phyloP scores from a whole-genome alignment of 2,888 invertebrate genomes.

The Mystacides longicornis region DNA sequence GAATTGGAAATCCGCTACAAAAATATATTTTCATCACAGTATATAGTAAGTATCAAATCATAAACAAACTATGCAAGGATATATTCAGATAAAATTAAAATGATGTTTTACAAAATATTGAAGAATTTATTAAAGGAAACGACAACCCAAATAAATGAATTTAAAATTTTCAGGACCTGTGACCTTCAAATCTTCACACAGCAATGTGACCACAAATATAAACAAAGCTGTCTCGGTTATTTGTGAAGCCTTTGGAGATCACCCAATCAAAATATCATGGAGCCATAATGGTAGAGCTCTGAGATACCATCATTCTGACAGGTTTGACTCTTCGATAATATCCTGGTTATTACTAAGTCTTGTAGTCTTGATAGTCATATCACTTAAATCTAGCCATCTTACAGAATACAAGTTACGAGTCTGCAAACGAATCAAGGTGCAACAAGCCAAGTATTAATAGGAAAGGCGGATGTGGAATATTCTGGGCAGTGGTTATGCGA shows the following conservation, averaged over 20 bases:
- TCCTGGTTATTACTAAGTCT: no score
- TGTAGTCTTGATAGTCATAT: no score
- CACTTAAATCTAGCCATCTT: no score
- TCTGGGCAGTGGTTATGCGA: constrained; percentile 44
- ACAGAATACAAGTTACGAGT: constrained; percentile 40
- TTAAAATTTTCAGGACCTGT: constrained; percentile 58
- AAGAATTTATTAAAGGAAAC: no score
- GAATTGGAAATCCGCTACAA: constrained; percentile 41
- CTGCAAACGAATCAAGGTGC: constrained; percentile 37
- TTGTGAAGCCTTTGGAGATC: constrained; percentile 75
- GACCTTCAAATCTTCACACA: constrained; percentile 60
- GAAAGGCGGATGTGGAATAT: constrained; percentile 40
- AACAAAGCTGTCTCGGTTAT: constrained; percentile 64
- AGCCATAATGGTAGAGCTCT: constrained; percentile 46
- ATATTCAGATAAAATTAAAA: no score
- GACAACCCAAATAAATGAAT: background rate
- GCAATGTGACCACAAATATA: constrained; percentile 68
- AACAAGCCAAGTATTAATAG: constrained; percentile 36
- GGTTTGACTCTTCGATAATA: no score
- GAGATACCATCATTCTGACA: constrained; percentile 8
- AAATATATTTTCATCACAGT: constrained; percentile 47
- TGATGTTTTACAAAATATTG: no score
- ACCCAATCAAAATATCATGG: constrained; percentile 76
- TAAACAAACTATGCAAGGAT: no score
- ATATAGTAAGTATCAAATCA: constrained; percentile 38